Evolutionary conservation across 2,113 vertebrate genomes (phyloP).

Genomic region (Ptilonorhynchus violaceus): DNA sequence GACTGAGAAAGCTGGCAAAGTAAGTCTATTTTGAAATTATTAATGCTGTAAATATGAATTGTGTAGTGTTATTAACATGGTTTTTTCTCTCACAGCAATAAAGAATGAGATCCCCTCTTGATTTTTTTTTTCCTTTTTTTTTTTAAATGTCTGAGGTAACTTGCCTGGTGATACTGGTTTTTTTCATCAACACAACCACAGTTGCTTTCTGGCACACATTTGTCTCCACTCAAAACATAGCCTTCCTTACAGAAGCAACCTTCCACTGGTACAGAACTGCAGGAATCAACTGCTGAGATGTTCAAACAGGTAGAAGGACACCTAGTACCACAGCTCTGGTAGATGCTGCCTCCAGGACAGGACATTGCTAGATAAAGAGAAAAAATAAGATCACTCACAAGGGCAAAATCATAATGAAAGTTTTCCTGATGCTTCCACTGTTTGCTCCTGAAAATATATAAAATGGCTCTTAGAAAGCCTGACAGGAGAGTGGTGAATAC

Average conservation of each 20-base stretch:
- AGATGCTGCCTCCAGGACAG: constrained; percentile 65
- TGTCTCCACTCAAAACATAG: constrained; percentile 66
- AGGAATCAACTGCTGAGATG: not conserved
- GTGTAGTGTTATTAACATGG: not conserved
- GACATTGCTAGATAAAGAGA: constrained; percentile 45
- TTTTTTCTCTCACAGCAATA: not conserved
- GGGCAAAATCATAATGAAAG: not conserved
- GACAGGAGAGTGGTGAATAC: not conserved
- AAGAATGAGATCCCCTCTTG: not conserved
- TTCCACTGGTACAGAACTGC: constrained; percentile 56
- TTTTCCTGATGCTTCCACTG: not conserved
- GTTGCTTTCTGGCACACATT: constrained; percentile 50
- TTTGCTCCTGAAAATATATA: not conserved
- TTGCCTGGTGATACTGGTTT: constrained; percentile 78
- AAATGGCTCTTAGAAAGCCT: not conserved
- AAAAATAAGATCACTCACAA: not conserved
- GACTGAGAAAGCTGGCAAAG: not conserved
- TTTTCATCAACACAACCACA: constrained; percentile 71
- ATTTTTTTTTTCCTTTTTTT: not conserved
- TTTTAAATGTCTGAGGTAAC: not conserved
- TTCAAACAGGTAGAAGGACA: constrained; percentile 61
- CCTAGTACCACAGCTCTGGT: constrained; percentile 52
- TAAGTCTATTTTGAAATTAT: not conserved
- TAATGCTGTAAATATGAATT: not conserved
- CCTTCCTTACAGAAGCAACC: constrained; percentile 72